phyloP scores from a whole-genome alignment of 2,113 vertebrate genomes.

The Nymphicus hollandicus region DNA sequence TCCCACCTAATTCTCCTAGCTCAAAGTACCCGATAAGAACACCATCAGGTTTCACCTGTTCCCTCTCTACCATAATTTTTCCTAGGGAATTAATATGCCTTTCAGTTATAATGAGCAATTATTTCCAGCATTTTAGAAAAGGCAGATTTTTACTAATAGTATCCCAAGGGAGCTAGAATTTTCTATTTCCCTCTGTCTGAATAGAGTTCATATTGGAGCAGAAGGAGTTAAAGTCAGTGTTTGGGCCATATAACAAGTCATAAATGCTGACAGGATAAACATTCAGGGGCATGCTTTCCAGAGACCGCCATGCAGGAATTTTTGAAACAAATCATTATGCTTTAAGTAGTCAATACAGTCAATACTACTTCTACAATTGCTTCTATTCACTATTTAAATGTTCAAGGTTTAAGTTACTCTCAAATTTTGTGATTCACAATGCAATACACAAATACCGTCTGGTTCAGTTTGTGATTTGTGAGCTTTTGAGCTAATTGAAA shows the following conservation, averaged over 20 bases:
- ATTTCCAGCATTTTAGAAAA: background rate
- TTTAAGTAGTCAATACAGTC: background rate
- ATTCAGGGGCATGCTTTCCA: background rate
- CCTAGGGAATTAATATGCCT: background rate
- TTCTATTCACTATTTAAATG: background rate
- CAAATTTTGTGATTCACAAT: background rate
- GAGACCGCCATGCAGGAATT: background rate
- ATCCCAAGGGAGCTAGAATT: background rate
- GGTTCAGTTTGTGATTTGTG: background rate
- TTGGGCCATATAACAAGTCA: background rate
- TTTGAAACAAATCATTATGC: background rate
- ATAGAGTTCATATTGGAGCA: background rate
- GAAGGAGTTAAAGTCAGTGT: background rate
- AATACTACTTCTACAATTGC: background rate
- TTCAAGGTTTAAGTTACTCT: background rate
- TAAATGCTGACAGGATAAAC: background rate
- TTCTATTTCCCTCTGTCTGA: background rate
- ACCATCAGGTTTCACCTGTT: background rate
- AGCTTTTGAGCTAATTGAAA: background rate
- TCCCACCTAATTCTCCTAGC: background rate
- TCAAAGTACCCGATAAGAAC: background rate
- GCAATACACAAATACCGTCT: background rate
- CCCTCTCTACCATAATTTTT: background rate
- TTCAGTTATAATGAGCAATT: background rate
- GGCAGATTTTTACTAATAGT: background rate